Evolutionary conservation across 2,113 vertebrate genomes (phyloP).

Genomic region (Narcine bancroftii): DNA sequence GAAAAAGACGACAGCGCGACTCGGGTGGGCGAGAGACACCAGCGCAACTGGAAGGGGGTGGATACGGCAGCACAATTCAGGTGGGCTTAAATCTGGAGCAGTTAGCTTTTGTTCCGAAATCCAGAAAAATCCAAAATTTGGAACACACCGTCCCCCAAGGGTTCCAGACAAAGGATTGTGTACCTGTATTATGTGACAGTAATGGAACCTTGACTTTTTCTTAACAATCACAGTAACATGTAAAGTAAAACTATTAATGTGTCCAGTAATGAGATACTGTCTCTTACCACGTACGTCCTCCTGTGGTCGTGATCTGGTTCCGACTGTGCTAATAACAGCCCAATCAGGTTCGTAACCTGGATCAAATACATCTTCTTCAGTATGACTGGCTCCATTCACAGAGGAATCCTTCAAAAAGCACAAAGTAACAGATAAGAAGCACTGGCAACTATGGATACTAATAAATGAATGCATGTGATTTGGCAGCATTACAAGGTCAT

Average conservation of each 20-base stretch:
- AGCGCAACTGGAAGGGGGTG: too few relatives aligned
- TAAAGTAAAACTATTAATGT: background rate
- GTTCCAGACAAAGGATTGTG: too few relatives aligned
- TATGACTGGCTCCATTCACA: slow-evolving; percentile 47
- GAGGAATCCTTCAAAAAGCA: slow-evolving; percentile 59
- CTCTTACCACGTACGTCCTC: slow-evolving; percentile 53
- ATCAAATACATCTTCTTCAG: slow-evolving; percentile 72
- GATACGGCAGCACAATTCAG: too few relatives aligned
- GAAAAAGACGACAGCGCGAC: too few relatives aligned
- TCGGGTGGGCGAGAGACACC: too few relatives aligned
- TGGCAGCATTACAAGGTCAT: too few relatives aligned
- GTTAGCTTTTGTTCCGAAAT: too few relatives aligned
- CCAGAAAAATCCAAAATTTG: too few relatives aligned
- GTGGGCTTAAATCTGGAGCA: too few relatives aligned
- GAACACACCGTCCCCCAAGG: too few relatives aligned
- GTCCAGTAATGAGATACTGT: background rate
- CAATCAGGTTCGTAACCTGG: slow-evolving; percentile 85
- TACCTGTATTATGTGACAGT: too few relatives aligned
- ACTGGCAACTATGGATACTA: background rate
- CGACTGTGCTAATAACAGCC: slow-evolving; percentile 81
- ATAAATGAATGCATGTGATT: background rate
- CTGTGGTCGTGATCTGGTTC: slow-evolving; percentile 42
- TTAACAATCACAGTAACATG: background rate
- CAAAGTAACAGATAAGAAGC: too few relatives aligned
- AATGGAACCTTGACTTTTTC: background rate